A percentile compares a stretch with the other conserved stretches of the same genome.
Conservation (phyloP, 2,113 vertebrate species). For the Phalacrocorax brasilianus region DNA sequence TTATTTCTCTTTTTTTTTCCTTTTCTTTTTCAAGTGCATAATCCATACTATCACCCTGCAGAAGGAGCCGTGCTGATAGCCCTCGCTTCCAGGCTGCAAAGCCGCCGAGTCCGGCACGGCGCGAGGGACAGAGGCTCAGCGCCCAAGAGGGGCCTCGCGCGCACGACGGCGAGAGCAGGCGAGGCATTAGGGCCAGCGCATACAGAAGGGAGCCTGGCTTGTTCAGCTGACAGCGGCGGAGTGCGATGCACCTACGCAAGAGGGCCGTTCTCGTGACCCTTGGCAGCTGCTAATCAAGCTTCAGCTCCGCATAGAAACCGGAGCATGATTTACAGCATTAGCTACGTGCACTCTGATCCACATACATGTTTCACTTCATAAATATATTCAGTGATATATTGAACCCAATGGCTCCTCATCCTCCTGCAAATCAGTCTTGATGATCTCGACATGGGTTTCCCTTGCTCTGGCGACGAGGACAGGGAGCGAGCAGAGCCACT, state of each 20-base stretch:
- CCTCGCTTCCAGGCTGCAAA: neutral
- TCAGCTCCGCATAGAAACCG: neutral
- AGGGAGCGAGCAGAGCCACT: neutral
- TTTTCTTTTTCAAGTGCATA: neutral
- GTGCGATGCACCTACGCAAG: neutral
- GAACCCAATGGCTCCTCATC: neutral
- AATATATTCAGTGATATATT: neutral
- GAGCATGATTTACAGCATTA: neutral
- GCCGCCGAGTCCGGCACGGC: fast-evolving
- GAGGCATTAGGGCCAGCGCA: neutral
- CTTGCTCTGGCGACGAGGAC: neutral
- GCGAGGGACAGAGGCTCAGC: neutral
- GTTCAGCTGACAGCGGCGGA: neutral
- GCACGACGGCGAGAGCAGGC: neutral
- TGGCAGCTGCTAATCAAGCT: neutral
- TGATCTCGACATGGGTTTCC: neutral
- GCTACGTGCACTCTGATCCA: neutral
- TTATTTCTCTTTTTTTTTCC: fast-evolving
- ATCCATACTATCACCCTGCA: neutral
- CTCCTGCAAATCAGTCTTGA: neutral
- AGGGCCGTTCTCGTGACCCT: neutral
- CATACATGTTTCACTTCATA: neutral
- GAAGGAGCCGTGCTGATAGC: neutral
- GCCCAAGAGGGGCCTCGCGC: neutral
- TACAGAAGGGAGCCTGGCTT: neutral